These are phyloP conservation scores for Synanceia verrucosa DNA, from an alignment of 2,797 vertebrate genomes.

Conservation along the genomic window DNA sequence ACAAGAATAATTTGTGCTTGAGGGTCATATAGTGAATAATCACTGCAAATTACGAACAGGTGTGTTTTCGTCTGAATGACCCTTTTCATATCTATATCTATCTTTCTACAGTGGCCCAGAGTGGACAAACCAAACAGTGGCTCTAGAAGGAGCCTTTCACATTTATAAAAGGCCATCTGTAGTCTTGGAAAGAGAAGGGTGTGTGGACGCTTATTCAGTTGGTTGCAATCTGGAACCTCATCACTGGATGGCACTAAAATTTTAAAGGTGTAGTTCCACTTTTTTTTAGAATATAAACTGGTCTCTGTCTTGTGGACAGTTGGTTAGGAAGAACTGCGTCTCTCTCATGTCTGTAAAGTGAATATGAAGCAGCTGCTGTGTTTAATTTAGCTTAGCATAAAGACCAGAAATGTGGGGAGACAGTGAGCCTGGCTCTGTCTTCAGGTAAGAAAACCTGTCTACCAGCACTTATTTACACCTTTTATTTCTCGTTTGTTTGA, in stretches of 20 bases:
- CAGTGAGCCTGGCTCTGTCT: background rate
- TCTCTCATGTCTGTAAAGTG: no score
- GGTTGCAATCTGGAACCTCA: background rate
- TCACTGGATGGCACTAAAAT: background rate
- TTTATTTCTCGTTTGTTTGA: background rate
- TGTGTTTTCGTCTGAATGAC: no score
- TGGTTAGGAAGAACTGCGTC: background rate
- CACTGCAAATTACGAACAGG: no score
- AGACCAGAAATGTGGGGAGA: no score
- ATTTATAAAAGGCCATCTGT: no score
- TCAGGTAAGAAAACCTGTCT: background rate
- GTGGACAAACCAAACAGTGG: no score
- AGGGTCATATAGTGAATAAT: no score
- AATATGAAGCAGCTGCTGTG: no score
- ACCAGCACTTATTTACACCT: background rate
- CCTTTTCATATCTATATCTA: no score
- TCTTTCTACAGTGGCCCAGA: no score
- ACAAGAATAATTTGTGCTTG: conserved; percentile 35
- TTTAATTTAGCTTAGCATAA: no score
- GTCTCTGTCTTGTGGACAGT: background rate
- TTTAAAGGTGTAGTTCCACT: background rate
- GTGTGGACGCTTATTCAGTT: background rate
- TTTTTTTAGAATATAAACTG: background rate
- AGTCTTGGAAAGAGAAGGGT: background rate
- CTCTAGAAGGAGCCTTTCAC: no score